A percentile compares a stretch with the other conserved stretches of the same genome.
These are phyloP conservation scores for Lochmaea capreae DNA, from an alignment of 2,888 invertebrate species.

Conservation along the genomic window DNA sequence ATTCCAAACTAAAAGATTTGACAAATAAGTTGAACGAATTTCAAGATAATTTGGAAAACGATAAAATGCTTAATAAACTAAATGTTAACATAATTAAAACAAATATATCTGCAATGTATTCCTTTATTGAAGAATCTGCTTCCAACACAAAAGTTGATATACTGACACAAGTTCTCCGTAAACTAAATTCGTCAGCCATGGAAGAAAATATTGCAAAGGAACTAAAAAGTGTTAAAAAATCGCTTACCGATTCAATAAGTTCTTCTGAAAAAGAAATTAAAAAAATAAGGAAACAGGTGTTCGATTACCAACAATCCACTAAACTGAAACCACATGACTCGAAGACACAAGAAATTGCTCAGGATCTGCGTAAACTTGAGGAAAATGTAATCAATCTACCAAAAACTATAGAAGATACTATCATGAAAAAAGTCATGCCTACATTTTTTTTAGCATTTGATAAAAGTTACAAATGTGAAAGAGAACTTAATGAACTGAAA, in stretches of 20 bases:
- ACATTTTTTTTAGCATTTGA: not conserved
- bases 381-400: not conserved
- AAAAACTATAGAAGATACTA: not conserved
- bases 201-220: not conserved
- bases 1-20: not conserved
- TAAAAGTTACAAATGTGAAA: slow-evolving; percentile 1
- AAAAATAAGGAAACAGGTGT: not conserved
- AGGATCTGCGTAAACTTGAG: not conserved
- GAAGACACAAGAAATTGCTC: not conserved
- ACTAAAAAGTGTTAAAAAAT: not conserved
- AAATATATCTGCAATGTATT: not conserved
- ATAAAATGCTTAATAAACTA: not conserved
- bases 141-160: not conserved
- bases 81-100: not conserved
- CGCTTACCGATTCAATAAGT: not conserved
- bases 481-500: not conserved
- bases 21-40: not conserved
- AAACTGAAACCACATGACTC: not conserved
- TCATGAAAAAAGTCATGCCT: not conserved
- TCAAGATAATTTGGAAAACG: not conserved
- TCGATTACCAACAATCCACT: not conserved
- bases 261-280: not conserved
- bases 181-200: not conserved
- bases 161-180: not conserved
- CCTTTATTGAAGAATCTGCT: not conserved